Evolutionary conservation across 2,113 vertebrate species (phyloP), one percentile per base, ranked within the genome.

Genomic region (Numenius arquata): DNA sequence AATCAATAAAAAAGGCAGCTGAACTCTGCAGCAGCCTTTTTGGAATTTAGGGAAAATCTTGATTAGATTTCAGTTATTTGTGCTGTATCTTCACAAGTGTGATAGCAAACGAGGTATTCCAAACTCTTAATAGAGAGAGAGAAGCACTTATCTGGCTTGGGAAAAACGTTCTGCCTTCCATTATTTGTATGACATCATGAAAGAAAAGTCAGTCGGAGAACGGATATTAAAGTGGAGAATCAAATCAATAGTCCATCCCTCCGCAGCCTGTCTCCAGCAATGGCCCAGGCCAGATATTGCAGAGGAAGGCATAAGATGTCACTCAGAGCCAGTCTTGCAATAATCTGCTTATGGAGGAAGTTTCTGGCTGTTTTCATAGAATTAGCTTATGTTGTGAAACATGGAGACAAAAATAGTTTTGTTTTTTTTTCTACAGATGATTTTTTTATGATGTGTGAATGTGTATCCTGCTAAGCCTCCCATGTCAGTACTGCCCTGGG

Each of bases 21-120:
- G 84, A 95, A 95, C 70, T 94, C 91, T 91, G 55, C 53, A 93
- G 62, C 27, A 86, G 81, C 41, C 34, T 52, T 84, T 88, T 87
- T 83, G 71, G 47, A 94, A 96, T 95, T 90, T 53, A 91, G 38
- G 52, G 80, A 68, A 82, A 90, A 88, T 78, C 68, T 89, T 93
- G 38, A 95, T 96, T 95, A 91, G 81, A 65, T 91, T 97, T 79
- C 5, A 2, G 68, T 95, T 92, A 76, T 95, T 96, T 86, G 43
- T 90, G 52, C 63, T 3, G 0, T 55, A 67, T 85, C 72, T 90
- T 95, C 56, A 71, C 74, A 71, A 83, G 83, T 84, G 63, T 41
- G 58, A 67, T 34, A 68, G 79, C 63, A 91, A 96, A 84, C 3
- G 4, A 96, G 48, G 61, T 71, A 85, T 76, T 94, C 55, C 77